Percentiles rank a stretch among this genome's conserved stretches.
These are phyloP conservation scores for Caenorhabditis imperialis DNA, from an alignment of 2,888 invertebrate species.

Conservation along the genomic window DNA sequence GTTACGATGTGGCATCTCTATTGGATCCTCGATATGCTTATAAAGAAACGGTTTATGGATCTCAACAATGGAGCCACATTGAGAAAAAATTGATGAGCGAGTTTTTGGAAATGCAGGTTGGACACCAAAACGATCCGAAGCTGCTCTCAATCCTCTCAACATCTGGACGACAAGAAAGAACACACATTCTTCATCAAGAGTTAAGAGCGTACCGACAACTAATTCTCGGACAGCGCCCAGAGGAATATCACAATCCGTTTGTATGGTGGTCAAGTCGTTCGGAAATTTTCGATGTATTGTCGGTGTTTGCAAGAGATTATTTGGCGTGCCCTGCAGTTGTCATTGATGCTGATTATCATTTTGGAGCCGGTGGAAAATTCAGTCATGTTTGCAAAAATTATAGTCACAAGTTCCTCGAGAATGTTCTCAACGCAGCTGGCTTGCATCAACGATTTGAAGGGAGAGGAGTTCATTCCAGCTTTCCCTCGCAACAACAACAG, in stretches of 20 bases:
- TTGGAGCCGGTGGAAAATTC: conserved; percentile 27
- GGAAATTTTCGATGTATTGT: conserved; percentile 9
- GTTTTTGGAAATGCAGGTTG: background rate
- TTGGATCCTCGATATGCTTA: conserved; percentile 9
- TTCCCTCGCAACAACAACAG: background rate
- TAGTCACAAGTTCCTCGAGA: conserved; percentile 6
- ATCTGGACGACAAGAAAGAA: background rate
- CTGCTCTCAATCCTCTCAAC: background rate
- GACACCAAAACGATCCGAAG: background rate
- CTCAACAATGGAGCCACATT: background rate
- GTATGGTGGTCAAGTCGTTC: conserved; percentile 25
- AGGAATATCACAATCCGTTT: background rate
- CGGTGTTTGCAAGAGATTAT: conserved; percentile 21
- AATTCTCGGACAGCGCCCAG: conserved; percentile 6
- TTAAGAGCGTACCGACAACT: conserved; percentile 9
- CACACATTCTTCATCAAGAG: background rate
- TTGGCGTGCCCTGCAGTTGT: conserved; percentile 36
- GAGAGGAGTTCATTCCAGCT: background rate
- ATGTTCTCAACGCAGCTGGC: conserved; percentile 9
- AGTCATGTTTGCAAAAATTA: conserved; percentile 4
- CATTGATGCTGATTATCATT: conserved; percentile 14
- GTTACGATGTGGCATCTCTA: background rate
- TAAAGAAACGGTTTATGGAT: background rate
- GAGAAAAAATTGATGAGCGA: conserved; percentile 8
- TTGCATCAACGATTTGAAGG: conserved; percentile 18